Evolutionary conservation across 2,888 invertebrate species (phyloP).

Genomic region (Tiphia femorata): DNA sequence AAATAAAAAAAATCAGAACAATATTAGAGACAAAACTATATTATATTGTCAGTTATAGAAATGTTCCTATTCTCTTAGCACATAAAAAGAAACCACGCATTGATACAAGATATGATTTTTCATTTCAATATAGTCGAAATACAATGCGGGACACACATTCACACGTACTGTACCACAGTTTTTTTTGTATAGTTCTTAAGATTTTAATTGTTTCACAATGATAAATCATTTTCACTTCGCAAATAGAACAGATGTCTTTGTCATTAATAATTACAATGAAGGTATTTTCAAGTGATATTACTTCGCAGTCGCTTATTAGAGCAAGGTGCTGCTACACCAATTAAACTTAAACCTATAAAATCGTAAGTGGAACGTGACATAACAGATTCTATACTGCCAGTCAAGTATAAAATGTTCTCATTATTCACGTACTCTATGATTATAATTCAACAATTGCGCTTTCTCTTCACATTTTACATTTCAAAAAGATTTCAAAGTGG

Average conservation of each 20-base stretch:
- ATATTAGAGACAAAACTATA: background rate
- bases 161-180: conserved; percentile 9
- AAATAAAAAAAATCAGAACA: too few species aligned
- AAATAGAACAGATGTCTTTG: conserved; percentile 26
- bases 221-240: conserved; percentile 27
- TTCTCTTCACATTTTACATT: conserved; percentile 9
- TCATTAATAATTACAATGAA: conserved; percentile 35
- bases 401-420: conserved; percentile 45
- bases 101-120: conserved; percentile 17
- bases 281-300: conserved; percentile 22
- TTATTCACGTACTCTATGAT: conserved; percentile 36
- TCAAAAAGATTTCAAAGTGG: conserved; percentile 22
- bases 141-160: conserved; percentile 21
- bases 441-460: conserved; percentile 16
- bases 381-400: conserved; percentile 35
- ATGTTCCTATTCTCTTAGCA: conserved; percentile 15
- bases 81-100: conserved; percentile 7
- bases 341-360: conserved; percentile 40
- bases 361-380: conserved; percentile 31
- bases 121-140: conserved; percentile 16
- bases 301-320: conserved; percentile 27
- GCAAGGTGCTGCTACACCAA: conserved; percentile 35
- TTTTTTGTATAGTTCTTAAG: conserved; percentile 13
- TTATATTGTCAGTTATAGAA: conserved; percentile 1
- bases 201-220: conserved; percentile 27